Percentiles rank a stretch among this genome's conserved stretches.
Evolutionary conservation across 2,888 invertebrate species (phyloP).

Genomic region (Branchellion lobata): DNA sequence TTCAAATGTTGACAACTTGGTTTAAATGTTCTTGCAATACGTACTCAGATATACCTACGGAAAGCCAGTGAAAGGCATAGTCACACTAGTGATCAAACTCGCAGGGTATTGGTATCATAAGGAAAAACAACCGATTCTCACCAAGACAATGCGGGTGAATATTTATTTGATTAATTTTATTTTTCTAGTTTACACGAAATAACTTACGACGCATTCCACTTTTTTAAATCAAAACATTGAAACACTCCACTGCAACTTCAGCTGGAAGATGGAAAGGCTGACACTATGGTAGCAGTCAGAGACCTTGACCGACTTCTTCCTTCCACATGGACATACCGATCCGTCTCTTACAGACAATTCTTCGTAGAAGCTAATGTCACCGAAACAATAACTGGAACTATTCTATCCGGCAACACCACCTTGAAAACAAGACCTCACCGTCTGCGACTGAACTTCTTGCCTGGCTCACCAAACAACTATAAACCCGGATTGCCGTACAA

Average conservation of each 20-base stretch:
- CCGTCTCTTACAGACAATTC: not conserved
- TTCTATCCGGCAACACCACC: not conserved
- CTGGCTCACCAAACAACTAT: constrained; percentile 11
- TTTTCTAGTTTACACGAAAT: not conserved
- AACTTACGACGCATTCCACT: not conserved
- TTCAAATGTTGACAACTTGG: too few relatives aligned
- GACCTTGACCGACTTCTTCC: constrained; percentile 13
- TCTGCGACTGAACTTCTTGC: not conserved
- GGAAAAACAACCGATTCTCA: too few relatives aligned
- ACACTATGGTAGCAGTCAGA: not conserved
- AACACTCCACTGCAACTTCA: too few relatives aligned
- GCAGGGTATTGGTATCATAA: too few relatives aligned
- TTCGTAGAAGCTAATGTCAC: constrained; percentile 33
- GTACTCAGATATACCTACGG: constrained; percentile 42
- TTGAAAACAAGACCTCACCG: not conserved
- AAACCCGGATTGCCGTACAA: constrained; percentile 18
- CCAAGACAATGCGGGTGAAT: too few relatives aligned
- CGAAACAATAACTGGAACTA: constrained; percentile 35
- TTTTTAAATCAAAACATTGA: not conserved
- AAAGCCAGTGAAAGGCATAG: constrained; percentile 38
- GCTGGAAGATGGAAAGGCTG: constrained; percentile 37
- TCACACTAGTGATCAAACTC: not conserved
- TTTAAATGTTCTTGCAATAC: not conserved
- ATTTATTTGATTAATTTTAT: too few relatives aligned
- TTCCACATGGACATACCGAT: not conserved